Base-by-base conservation (phyloP, 1,140 invertebrate genomes). In the Lepeophtheirus salmonis region DNA sequence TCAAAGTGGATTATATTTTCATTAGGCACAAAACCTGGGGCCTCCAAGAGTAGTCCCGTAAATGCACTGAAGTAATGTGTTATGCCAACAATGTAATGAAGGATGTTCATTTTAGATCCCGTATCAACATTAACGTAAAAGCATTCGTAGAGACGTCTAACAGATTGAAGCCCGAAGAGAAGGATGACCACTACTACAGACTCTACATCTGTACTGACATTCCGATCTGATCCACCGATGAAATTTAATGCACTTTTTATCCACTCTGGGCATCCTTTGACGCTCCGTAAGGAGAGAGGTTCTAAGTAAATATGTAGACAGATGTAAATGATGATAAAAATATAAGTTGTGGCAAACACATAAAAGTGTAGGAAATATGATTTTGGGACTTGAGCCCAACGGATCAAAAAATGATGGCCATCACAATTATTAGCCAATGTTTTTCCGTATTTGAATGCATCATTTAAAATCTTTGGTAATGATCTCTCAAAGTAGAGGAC, bases 11-110 rank as follows among this genome's bases (percentile, higher is more conserved):
- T 57, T 17, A 1, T 6, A 41, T 41, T n/a, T n/a, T 41, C 30
- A 10, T n/a, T 6, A 41, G 30, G n/a, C 10, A 50, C 25, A 17
- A 63, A 62, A 3, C 50, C 50, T 6, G 62, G 62, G 20, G 62
- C 51, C 16, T 63, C 57, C 10, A 25, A 16, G 22, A 63, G 58
- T 14, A 63, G n/a, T 13, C 57, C 61, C 4, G 50, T 63, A 18
- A 20, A 26, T 14, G 58, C 62, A 22, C 61, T 63, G 25, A 63
- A 54, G 30, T 63, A 63, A 49, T 63, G 62, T 1, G 51, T 41
- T 13, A 63, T 62, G 2, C 62, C 62, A 16, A 62, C 62, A 49
- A 26, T 61, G 17, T 63, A 62, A 41, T 63, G 62, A 2, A 63
- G 17, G n/a, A 63, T 13, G 25, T 63, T 63, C 62, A 63, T 63